phyloP scores from a whole-genome alignment of 2,888 invertebrate species.

The Bellardia bayeri region DNA sequence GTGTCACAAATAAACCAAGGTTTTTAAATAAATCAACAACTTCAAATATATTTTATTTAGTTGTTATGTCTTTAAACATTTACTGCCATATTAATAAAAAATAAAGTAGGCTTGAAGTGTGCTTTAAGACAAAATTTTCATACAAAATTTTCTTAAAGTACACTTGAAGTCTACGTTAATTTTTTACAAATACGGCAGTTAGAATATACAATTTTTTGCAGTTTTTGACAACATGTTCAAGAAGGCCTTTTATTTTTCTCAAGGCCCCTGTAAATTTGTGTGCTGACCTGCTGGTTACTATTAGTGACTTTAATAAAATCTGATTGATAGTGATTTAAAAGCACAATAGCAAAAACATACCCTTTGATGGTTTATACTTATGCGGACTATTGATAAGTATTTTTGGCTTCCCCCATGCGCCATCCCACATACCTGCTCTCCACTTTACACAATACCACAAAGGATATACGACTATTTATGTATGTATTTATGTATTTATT shows the following conservation, averaged over 20 bases:
- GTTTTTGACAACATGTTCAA: too few relatives aligned
- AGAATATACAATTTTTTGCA: too few relatives aligned
- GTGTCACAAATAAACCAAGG: too few relatives aligned
- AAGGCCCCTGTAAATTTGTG: not conserved
- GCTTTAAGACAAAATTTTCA: too few relatives aligned
- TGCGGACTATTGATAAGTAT: slow-evolving; percentile 7
- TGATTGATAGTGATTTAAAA: slow-evolving; percentile 13
- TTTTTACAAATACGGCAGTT: too few relatives aligned
- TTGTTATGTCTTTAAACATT: too few relatives aligned
- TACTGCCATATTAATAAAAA: too few relatives aligned
- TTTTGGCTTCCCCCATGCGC: not conserved
- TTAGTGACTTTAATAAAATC: slow-evolving; percentile 22
- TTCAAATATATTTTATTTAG: too few relatives aligned
- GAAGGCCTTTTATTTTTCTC: not conserved
- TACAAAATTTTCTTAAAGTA: too few relatives aligned
- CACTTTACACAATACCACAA: not conserved
- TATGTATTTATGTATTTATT: slow-evolving; percentile 9
- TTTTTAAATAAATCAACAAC: too few relatives aligned
- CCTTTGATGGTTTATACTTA: slow-evolving; percentile 17
- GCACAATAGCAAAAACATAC: slow-evolving; percentile 24
- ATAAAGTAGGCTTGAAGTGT: too few relatives aligned
- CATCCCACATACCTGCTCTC: not conserved
- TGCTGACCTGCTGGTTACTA: slow-evolving; percentile 12
- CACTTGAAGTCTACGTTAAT: too few relatives aligned
- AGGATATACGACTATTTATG: not conserved